These are phyloP conservation scores for Scleropages formosus DNA, from an alignment of 2,797 vertebrate species.

Conservation along the genomic window DNA sequence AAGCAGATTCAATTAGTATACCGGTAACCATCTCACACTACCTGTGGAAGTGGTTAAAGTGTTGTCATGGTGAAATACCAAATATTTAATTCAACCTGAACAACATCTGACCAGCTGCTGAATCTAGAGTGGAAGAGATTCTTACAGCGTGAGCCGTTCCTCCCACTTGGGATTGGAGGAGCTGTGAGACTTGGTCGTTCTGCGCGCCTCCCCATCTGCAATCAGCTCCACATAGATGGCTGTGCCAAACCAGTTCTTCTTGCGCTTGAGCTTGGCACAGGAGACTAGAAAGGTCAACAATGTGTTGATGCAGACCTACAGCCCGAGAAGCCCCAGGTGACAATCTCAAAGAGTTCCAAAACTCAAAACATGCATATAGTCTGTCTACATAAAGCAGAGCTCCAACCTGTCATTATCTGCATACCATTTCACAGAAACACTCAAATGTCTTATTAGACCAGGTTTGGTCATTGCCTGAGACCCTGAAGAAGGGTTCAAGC, in stretches of 20 bases:
- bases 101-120: not conserved
- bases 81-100: no score
- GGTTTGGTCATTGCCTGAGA: no score
- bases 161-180: slow-evolving; percentile 97
- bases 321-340: not conserved
- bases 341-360: not conserved
- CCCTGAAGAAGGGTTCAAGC: not conserved
- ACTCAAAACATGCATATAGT: not conserved
- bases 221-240: slow-evolving; percentile 91
- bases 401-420: not conserved
- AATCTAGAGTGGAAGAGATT: slow-evolving; percentile 31
- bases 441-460: not conserved
- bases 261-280: slow-evolving; percentile 97
- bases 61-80: no score
- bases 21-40: no score
- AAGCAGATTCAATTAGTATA: no score
- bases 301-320: not conserved
- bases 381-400: not conserved
- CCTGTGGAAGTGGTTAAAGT: no score
- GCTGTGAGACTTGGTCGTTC: slow-evolving; percentile 91
- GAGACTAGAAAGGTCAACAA: slow-evolving; percentile 68
- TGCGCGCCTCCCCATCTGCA: slow-evolving; percentile 87
- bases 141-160: slow-evolving; percentile 91
- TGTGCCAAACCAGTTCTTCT: slow-evolving; percentile 94
- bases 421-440: not conserved